Evolutionary conservation across 2,797 vertebrate species (phyloP).

Genomic region (Synaphobranchus kaupii): DNA sequence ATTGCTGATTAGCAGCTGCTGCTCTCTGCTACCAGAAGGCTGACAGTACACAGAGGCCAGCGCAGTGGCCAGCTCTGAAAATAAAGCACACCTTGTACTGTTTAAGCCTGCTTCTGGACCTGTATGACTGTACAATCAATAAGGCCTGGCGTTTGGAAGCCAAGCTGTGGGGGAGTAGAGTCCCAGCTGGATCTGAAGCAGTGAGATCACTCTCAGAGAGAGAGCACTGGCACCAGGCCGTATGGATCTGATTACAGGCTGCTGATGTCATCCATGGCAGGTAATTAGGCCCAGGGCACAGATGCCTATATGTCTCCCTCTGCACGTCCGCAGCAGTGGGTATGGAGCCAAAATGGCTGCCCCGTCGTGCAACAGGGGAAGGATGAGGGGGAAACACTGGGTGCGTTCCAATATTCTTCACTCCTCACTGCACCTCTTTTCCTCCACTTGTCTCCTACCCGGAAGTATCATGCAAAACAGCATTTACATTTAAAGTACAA

Average conservation of each 20-base stretch:
- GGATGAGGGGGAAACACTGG: neutral
- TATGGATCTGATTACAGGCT: slow-evolving; percentile 73
- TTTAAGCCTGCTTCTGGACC: slow-evolving; percentile 33
- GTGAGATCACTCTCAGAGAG: slow-evolving; percentile 5
- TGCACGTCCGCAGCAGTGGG: slow-evolving; percentile 29
- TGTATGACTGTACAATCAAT: slow-evolving; percentile 14
- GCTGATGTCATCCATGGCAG: slow-evolving; percentile 76
- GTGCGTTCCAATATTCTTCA: no score
- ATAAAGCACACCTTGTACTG: slow-evolving; percentile 62
- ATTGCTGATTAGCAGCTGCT: no score
- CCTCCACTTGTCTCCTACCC: no score
- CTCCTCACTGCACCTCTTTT: no score
- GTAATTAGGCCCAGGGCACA: slow-evolving; percentile 74
- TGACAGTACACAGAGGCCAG: slow-evolving; percentile 53
- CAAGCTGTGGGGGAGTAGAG: neutral
- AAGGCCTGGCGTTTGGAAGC: neutral
- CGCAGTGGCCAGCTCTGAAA: slow-evolving; percentile 60
- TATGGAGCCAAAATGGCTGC: slow-evolving; percentile 21
- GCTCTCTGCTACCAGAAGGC: no score
- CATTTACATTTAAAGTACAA: no score
- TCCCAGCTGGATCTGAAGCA: slow-evolving; percentile 10
- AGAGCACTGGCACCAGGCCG: slow-evolving; percentile 42
- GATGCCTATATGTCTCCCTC: slow-evolving; percentile 55
- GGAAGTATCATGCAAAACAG: no score
- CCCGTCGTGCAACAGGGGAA: slow-evolving; percentile 17